Conservation (phyloP, 2,797 vertebrate species). For the Siniperca scherzeri region DNA sequence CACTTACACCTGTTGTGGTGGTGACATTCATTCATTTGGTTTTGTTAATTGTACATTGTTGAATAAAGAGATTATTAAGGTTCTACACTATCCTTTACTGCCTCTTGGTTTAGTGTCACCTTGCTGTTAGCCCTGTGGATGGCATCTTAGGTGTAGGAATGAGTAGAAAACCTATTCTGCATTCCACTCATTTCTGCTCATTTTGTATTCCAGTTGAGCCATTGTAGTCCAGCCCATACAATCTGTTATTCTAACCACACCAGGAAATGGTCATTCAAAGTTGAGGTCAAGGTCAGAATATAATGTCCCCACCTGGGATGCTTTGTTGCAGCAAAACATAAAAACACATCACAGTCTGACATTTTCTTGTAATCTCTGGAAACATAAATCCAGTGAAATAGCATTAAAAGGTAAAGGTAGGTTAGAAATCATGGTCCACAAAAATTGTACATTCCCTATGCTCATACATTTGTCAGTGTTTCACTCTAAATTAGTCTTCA, state of each 20-base stretch:
- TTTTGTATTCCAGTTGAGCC: conserved; percentile 39
- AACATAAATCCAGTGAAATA: not conserved
- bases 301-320: conserved; percentile 19
- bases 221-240: not conserved
- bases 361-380: not conserved
- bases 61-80: not conserved
- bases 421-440: not conserved
- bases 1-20: not conserved
- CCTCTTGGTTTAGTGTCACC: conserved; percentile 18
- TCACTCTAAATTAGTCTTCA: not conserved
- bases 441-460: not conserved
- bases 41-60: conserved; percentile 12
- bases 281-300: conserved; percentile 32
- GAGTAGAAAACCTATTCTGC: not conserved
- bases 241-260: conserved; percentile 27
- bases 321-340: conserved; percentile 12
- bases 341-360: not conserved
- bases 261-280: conserved; percentile 23
- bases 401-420: not conserved
- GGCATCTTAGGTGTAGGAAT: not conserved
- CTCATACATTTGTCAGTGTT: not conserved
- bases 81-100: not conserved
- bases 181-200: not conserved
- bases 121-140: not conserved
- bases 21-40: conserved; percentile 13